Percentiles rank a stretch among this genome's conserved stretches.
These are phyloP conservation scores for Apotomis betuletana DNA, from an alignment of 2,888 invertebrate genomes.

Conservation along the genomic window DNA sequence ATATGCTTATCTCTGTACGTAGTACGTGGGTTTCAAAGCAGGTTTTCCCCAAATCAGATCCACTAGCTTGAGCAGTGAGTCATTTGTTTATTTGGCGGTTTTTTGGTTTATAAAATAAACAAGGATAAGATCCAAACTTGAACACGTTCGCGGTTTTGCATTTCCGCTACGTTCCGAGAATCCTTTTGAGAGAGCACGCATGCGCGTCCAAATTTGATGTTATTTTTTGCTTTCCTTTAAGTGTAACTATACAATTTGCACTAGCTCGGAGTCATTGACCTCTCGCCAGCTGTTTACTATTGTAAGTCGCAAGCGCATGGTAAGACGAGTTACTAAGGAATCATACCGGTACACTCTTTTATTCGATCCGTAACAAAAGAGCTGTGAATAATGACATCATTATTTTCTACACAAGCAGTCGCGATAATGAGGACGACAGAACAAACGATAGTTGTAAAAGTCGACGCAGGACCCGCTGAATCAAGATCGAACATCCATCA, in stretches of 20 bases:
- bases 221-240: constrained; percentile 72
- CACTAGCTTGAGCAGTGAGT: not conserved
- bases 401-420: constrained; percentile 65
- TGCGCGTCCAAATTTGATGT: constrained; percentile 63
- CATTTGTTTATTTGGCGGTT: constrained; percentile 37
- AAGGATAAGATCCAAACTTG: constrained; percentile 56
- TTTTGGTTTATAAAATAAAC: constrained; percentile 40
- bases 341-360: constrained; percentile 71
- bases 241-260: constrained; percentile 80
- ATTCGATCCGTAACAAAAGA: constrained; percentile 76
- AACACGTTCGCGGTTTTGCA: constrained; percentile 63
- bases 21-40: not conserved
- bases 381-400: constrained; percentile 77
- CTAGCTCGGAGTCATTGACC: constrained; percentile 77
- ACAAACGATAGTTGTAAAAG: constrained; percentile 56
- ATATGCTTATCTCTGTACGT: not conserved
- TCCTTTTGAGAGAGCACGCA: constrained; percentile 54
- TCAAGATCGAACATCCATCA: constrained; percentile 37
- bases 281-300: constrained; percentile 79
- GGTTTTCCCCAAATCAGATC: not conserved
- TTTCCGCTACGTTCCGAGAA: constrained; percentile 62
- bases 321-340: constrained; percentile 73
- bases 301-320: constrained; percentile 67
- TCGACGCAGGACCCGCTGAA: constrained; percentile 45
- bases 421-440: constrained; percentile 61